A percentile compares a stretch with the other conserved stretches of the same genome.
Evolutionary conservation across 2,797 vertebrate species (phyloP).

Genomic region (Tolypeutes matacus): DNA sequence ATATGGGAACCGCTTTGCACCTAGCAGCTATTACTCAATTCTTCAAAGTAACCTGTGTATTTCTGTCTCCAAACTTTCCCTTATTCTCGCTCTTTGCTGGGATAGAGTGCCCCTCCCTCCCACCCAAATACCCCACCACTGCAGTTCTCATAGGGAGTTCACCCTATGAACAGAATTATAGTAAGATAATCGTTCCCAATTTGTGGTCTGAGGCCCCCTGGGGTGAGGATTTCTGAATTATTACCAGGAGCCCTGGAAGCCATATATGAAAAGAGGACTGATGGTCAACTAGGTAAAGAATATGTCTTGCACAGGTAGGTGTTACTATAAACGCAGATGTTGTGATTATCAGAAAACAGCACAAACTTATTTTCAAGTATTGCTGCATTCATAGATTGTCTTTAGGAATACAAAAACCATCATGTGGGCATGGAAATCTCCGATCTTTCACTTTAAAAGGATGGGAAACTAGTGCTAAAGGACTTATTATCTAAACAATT

Average conservation of each 20-base stretch:
- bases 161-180: slow-evolving; percentile 42
- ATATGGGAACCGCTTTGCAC: neutral
- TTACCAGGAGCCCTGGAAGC: neutral
- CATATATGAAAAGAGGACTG: neutral
- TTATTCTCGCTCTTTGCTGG: neutral
- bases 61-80: slow-evolving; percentile 25
- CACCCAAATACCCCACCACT: neutral
- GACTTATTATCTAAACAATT: slow-evolving; percentile 39
- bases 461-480: neutral
- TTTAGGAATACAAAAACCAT: neutral
- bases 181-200: neutral
- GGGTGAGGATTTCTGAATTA: slow-evolving; percentile 28
- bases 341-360: neutral
- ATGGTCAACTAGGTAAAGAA: neutral
- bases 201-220: neutral
- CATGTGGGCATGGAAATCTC: neutral
- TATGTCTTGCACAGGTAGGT: neutral
- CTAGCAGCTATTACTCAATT: neutral
- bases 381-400: neutral
- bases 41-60: neutral
- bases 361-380: slow-evolving; percentile 44
- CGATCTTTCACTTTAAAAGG: neutral
- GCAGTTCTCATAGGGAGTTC: neutral
- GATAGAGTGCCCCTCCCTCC: neutral
- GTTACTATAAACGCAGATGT: neutral